phyloP scores from a whole-genome alignment of 2,888 invertebrate species.

The Drosophila austrosaltans region DNA sequence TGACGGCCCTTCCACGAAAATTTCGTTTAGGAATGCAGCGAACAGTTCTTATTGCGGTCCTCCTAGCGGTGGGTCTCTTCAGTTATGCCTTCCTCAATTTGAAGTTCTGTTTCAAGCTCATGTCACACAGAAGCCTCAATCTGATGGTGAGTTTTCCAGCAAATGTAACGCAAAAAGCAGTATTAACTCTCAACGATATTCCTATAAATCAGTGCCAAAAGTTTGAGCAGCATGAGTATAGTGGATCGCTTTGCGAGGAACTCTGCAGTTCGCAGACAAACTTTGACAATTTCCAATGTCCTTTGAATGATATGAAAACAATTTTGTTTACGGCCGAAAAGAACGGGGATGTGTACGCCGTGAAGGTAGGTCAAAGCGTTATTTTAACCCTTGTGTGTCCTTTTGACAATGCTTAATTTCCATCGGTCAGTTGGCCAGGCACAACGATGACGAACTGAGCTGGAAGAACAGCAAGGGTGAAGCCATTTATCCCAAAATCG shows the following conservation, averaged over 20 bases:
- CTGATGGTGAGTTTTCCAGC: conserved; percentile 75
- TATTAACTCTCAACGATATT: not conserved
- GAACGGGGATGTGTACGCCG: conserved; percentile 81
- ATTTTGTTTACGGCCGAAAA: conserved; percentile 82
- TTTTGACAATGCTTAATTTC: conserved; percentile 26
- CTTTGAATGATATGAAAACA: conserved; percentile 80
- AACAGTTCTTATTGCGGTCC: conserved; percentile 72
- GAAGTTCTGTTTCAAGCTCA: conserved; percentile 81
- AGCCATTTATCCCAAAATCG: conserved; percentile 78
- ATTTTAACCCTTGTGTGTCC: conserved; percentile 18
- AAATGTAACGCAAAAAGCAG: not conserved
- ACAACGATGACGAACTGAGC: conserved; percentile 78
- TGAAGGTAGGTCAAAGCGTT: conserved; percentile 73
- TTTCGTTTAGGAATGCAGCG: conserved; percentile 80
- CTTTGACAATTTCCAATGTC: conserved; percentile 82
- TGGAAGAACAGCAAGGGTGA: conserved; percentile 80
- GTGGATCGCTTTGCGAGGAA: conserved; percentile 81
- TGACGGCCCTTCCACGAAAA: conserved; percentile 79
- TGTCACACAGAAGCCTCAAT: conserved; percentile 80
- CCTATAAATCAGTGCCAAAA: conserved; percentile 72
- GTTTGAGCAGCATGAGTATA: conserved; percentile 79
- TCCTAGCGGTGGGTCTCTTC: conserved; percentile 75
- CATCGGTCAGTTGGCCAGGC: conserved; percentile 68
- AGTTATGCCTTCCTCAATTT: conserved; percentile 81
- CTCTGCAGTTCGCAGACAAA: conserved; percentile 73